These are phyloP conservation scores for Vimba vimba DNA, from an alignment of 2,113 vertebrate genomes.

Conservation along the genomic window DNA sequence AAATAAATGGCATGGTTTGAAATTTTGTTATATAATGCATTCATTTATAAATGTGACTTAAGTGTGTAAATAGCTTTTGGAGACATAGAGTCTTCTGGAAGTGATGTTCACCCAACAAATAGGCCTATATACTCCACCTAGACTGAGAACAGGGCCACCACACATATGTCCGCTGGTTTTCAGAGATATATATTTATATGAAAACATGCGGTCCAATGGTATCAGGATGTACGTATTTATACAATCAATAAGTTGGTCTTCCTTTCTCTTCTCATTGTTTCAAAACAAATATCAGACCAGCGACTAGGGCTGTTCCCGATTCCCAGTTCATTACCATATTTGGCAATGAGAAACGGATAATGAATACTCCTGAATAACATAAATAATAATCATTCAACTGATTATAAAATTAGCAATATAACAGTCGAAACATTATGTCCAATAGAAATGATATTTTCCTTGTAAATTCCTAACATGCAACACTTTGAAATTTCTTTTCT, in stretches of 20 bases:
- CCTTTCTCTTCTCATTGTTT: conserved; percentile 20
- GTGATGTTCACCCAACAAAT: background rate
- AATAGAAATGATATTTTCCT: background rate
- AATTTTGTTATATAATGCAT: no score
- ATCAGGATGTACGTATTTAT: conserved; percentile 26
- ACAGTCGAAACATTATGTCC: background rate
- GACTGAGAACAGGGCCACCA: no score
- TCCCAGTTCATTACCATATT: background rate
- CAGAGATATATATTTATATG: conserved; percentile 13
- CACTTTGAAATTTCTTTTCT: background rate
- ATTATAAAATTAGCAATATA: background rate
- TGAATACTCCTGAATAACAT: background rate
- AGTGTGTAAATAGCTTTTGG: background rate
- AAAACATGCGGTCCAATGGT: background rate
- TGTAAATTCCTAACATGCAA: background rate
- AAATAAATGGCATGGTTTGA: no score
- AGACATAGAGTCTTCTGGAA: background rate
- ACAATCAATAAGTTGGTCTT: background rate
- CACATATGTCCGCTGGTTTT: background rate
- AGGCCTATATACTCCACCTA: no score
- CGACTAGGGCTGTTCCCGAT: background rate
- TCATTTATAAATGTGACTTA: no score
- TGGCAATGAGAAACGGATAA: background rate
- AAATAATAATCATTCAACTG: background rate
- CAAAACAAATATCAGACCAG: background rate